phyloP scores from a whole-genome alignment of 1,140 invertebrate species.

The Lasaia peninsularis region DNA sequence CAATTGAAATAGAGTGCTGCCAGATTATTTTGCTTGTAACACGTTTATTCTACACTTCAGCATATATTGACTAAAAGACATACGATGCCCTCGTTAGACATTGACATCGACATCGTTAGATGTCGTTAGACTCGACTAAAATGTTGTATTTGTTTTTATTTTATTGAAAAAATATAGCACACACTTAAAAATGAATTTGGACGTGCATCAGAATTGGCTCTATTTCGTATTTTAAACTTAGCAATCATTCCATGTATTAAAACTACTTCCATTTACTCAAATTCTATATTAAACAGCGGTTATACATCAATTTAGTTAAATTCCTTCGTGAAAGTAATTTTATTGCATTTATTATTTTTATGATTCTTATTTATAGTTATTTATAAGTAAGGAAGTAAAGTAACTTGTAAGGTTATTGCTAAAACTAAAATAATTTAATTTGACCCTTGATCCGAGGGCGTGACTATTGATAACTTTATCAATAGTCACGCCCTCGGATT shows the following conservation, averaged over 20 bases:
- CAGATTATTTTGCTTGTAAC: too few species aligned
- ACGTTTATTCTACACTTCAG: too few species aligned
- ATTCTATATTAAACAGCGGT: background rate
- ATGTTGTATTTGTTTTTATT: too few species aligned
- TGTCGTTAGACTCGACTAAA: too few species aligned
- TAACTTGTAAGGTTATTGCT: background rate
- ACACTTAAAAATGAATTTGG: too few species aligned
- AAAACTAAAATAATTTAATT: background rate
- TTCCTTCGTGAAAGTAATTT: background rate
- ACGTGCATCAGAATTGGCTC: too few species aligned
- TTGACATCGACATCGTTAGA: too few species aligned
- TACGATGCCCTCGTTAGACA: too few species aligned
- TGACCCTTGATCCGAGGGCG: background rate
- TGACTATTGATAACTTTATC: background rate
- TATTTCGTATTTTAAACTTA: background rate
- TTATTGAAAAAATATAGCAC: too few species aligned
- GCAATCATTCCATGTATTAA: background rate
- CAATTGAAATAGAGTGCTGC: too few species aligned
- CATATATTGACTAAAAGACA: too few species aligned
- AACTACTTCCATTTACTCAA: background rate
- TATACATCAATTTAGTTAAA: background rate
- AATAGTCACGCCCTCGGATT: background rate
- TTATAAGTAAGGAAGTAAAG: background rate
- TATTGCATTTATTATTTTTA: conserved; percentile 8
- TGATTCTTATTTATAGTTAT: background rate